phyloP scores from a whole-genome alignment of 2,113 vertebrate species.

The Melanerpes formicivorus region DNA sequence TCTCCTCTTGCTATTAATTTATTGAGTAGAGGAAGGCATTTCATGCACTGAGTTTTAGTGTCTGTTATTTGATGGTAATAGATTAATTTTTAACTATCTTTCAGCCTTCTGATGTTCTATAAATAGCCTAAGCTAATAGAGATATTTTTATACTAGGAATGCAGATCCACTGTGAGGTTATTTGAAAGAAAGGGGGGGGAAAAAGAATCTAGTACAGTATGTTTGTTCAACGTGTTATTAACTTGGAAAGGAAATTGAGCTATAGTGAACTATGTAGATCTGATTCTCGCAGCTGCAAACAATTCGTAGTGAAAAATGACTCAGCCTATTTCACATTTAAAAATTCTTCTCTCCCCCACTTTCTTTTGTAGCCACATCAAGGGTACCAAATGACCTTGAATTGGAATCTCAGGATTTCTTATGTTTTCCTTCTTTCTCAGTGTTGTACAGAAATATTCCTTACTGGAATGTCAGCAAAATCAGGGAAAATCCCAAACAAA shows the following conservation, averaged over 20 bases:
- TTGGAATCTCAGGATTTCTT: conserved; percentile 19
- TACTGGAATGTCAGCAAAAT: background rate
- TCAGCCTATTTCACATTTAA: conserved; percentile 65
- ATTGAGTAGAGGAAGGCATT: conserved; percentile 35
- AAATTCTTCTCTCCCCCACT: conserved; percentile 16
- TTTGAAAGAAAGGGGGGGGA: conserved; percentile 34
- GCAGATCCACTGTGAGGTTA: conserved; percentile 55
- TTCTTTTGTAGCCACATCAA: conserved; percentile 33
- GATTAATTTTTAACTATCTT: conserved; percentile 70
- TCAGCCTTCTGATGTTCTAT: conserved; percentile 65
- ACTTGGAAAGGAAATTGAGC: conserved; percentile 70
- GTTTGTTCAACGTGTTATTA: conserved; percentile 73
- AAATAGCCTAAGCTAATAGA: conserved; percentile 72
- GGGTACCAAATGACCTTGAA: conserved; percentile 58
- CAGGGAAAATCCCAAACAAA: conserved; percentile 15
- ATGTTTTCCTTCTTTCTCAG: background rate
- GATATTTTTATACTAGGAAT: conserved; percentile 61
- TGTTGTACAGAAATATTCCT: background rate
- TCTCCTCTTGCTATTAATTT: conserved; percentile 1
- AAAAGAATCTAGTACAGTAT: conserved; percentile 11
- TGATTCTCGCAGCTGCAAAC: conserved; percentile 70
- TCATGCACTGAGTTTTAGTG: conserved; percentile 26
- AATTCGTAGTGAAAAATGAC: conserved; percentile 72
- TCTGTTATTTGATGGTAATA: conserved; percentile 67
- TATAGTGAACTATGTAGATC: conserved; percentile 59